Conservation (phyloP, 1,140 invertebrate genomes). For the Cyrtorhinus lividipennis region DNA sequence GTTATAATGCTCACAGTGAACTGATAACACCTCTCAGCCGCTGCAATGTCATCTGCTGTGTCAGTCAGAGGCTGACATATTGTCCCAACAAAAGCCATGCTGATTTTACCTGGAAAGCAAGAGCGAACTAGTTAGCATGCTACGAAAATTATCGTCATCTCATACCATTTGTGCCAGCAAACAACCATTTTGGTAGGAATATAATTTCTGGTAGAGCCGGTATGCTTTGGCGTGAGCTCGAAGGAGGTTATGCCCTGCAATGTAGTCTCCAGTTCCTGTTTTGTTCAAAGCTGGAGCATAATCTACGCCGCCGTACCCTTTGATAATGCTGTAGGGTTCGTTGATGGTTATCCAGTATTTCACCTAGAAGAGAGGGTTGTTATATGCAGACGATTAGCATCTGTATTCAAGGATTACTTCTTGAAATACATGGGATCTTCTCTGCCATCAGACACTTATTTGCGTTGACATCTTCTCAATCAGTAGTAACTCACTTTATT, state of each 20-base stretch:
- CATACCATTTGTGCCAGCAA: too few species aligned
- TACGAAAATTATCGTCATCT: too few species aligned
- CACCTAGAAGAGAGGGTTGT: constrained; percentile 23
- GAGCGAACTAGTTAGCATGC: too few species aligned
- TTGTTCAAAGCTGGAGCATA: constrained; percentile 33
- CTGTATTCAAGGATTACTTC: too few species aligned
- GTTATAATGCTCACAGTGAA: neutral
- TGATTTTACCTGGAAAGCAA: constrained; percentile 30
- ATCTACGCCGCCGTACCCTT: constrained; percentile 39
- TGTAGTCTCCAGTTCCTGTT: constrained; percentile 37
- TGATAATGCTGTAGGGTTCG: constrained; percentile 49
- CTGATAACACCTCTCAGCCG: neutral
- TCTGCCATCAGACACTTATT: too few species aligned
- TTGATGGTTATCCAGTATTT: constrained; percentile 56
- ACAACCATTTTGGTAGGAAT: neutral
- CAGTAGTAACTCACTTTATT: constrained; percentile 36
- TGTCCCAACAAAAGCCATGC: constrained; percentile 34
- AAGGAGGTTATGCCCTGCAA: constrained; percentile 44
- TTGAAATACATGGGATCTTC: too few species aligned
- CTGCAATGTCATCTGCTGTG: constrained; percentile 7
- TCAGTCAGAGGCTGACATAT: constrained; percentile 26
- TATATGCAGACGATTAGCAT: too few species aligned
- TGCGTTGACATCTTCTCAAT: too few species aligned
- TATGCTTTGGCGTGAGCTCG: constrained; percentile 38
- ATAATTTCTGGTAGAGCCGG: neutral